Evolutionary conservation across 2,113 vertebrate species (phyloP), one percentile per base, ranked within the genome.

Genomic region (Variabilichromis moorii): DNA sequence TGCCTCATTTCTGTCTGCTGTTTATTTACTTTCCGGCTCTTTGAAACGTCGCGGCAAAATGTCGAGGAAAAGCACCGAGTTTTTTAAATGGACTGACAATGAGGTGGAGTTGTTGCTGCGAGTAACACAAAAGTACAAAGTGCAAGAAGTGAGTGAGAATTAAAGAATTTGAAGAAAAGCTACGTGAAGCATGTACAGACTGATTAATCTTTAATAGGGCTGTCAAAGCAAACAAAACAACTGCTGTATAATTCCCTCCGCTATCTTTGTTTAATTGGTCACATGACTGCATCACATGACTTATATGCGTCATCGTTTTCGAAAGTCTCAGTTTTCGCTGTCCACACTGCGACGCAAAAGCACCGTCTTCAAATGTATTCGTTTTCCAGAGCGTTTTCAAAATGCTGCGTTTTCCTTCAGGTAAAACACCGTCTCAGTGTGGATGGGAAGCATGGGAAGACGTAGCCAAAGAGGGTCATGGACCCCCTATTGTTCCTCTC

Each of bases 1-100:
- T 2, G 11, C 54, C 12, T 26, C 54, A 26, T 0, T 2, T 26
- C 12, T 26, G 54, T 26, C 54, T 26, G 21, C 54, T 2, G 21
- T 14, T 26, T 26, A 57, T 57, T 26, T 26, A 26, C 21, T 57
- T 26, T 2, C 54, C 7, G 0, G 54, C 1, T 26, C 54, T 26
- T 57, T 26, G 54, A 57, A 57, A 55, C 1, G 4, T 55, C 0
- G 2, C 1, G 0, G 53, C 21, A 55, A 26, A 26, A 57, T 8
- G 54, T 57, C 0, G 4, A 57, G 24, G 4, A 57, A 26, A 57
- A 26, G 12, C 54, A 57, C 0, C 0, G 1, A 14, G 12, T 57
- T 57, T 57, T 57, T 57, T 26, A 14, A 57, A 26, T 24, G 53
- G 11, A 24, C 53, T 55, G 0, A 55, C 53, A 55, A 55, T 13